Evolutionary conservation across 2,113 vertebrate species (phyloP).

Genomic region (Chionis minor): DNA sequence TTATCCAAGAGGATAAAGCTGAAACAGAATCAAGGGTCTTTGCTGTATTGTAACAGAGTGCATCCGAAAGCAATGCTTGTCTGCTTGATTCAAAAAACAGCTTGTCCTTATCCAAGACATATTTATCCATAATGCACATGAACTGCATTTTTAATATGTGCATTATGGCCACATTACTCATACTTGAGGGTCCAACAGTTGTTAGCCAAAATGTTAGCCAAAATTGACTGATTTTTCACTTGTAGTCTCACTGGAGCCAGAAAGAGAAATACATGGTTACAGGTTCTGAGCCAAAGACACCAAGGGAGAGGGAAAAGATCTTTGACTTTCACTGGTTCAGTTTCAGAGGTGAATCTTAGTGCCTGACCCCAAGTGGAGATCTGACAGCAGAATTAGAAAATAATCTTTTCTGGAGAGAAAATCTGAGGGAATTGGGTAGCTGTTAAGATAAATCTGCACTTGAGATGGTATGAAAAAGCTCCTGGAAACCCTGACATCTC

Average conservation of each 20-base stretch:
- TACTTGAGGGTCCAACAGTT: neutral
- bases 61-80: fast-evolving
- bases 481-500: neutral
- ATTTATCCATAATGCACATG: neutral
- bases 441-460: neutral
- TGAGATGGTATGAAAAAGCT: neutral
- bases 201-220: neutral
- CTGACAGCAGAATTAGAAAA: neutral
- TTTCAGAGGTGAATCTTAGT: neutral
- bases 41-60: fast-evolving
- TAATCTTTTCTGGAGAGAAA: neutral
- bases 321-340: neutral
- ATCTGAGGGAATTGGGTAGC: neutral
- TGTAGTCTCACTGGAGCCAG: neutral
- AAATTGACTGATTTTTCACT: neutral
- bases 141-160: neutral
- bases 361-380: neutral
- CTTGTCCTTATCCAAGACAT: neutral
- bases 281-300: neutral
- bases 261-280: neutral
- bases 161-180: neutral
- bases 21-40: neutral
- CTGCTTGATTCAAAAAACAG: neutral
- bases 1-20: neutral
- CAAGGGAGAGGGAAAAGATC: neutral